phyloP scores from a whole-genome alignment of 2,113 vertebrate genomes.

The Pholis gunnellus region DNA sequence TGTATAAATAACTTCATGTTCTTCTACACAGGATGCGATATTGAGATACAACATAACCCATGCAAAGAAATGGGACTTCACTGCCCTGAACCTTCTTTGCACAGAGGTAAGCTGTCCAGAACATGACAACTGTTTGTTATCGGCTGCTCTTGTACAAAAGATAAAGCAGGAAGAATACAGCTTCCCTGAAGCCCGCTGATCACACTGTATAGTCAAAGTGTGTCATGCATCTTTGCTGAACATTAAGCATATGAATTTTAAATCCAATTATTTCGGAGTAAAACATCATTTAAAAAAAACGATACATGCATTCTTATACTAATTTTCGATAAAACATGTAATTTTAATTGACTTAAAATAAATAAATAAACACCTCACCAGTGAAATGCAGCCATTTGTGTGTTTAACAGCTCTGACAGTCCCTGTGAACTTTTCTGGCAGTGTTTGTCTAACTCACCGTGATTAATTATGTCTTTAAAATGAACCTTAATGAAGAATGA shows the following conservation, averaged over 20 bases:
- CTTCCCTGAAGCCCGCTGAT: not conserved
- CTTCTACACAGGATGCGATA: constrained; percentile 90
- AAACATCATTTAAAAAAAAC: not conserved
- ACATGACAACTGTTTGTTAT: not conserved
- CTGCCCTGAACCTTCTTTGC: constrained; percentile 92
- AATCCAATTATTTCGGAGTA: not conserved
- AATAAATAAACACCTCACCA: not conserved
- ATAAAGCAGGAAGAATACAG: not conserved
- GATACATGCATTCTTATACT: too few relatives aligned
- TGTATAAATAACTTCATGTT: not conserved
- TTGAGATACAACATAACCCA: constrained; percentile 92
- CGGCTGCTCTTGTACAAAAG: not conserved
- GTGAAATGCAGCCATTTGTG: constrained; percentile 1
- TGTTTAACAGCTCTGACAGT: not conserved
- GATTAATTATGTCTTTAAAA: constrained; percentile 32
- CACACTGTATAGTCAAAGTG: not conserved
- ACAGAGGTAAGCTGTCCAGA: constrained; percentile 86
- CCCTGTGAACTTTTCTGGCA: not conserved
- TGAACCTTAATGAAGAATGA: constrained; percentile 23
- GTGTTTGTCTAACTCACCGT: constrained; percentile 6
- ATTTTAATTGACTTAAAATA: not conserved
- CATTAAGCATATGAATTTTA: not conserved
- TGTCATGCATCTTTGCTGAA: not conserved
- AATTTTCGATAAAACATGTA: not conserved
- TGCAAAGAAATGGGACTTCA: constrained; percentile 98